phyloP scores from a whole-genome alignment of 2,113 vertebrate species.

The Centrocercus urophasianus region DNA sequence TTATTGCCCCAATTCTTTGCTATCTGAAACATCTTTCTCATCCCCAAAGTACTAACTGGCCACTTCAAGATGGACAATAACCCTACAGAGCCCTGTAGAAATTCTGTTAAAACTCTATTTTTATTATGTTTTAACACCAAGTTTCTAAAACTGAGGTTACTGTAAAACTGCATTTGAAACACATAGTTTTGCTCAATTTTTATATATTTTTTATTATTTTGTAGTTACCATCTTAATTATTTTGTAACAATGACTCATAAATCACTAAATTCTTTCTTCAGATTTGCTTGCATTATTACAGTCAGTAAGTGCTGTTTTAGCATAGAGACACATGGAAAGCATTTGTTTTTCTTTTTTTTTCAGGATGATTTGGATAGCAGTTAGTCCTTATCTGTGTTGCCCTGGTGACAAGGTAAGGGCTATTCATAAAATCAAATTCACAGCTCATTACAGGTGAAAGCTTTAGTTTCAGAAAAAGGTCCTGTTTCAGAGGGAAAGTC shows the following conservation, averaged over 20 bases:
- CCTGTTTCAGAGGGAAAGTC: not conserved
- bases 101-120: not conserved
- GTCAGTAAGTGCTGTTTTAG: not conserved
- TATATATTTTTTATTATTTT: not conserved
- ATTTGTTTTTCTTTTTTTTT: not conserved
- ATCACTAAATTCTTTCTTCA: not conserved
- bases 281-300: not conserved
- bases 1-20: not conserved
- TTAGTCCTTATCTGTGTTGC: not conserved
- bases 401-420: not conserved
- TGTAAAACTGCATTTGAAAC: not conserved
- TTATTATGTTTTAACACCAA: not conserved
- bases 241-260: not conserved
- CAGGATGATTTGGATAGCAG: not conserved
- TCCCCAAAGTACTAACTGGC: not conserved
- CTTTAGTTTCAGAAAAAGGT: not conserved
- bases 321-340: not conserved
- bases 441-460: not conserved
- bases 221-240: not conserved
- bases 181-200: not conserved
- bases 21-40: not conserved
- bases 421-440: not conserved
- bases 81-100: not conserved
- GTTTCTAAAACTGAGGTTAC: not conserved
- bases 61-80: not conserved